Percentiles rank a stretch among this genome's conserved stretches.
Conservation (phyloP, 2,888 invertebrate species). For the Phymatocera aterrima region DNA sequence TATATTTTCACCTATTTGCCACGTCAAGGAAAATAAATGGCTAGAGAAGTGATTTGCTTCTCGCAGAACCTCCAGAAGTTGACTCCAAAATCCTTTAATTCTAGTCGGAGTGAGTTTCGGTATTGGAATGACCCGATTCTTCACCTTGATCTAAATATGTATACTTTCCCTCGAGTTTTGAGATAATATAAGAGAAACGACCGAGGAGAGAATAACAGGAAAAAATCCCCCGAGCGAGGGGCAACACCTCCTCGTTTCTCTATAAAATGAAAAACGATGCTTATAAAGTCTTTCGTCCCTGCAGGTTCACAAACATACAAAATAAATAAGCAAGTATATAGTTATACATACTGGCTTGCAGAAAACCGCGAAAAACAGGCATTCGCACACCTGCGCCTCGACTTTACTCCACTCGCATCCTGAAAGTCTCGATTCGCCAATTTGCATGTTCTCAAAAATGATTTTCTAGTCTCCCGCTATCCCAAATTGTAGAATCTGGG, state of each 20-base stretch:
- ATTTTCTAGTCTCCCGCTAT: too few species aligned
- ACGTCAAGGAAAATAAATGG: constrained; percentile 12
- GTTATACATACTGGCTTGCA: too few species aligned
- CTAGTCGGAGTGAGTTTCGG: constrained; percentile 26
- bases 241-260: constrained; percentile 14
- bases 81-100: constrained; percentile 27
- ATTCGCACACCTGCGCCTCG: neutral
- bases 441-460: too few species aligned
- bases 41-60: constrained; percentile 14
- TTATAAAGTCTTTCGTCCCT: neutral
- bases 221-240: neutral
- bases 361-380: neutral
- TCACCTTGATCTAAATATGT: neutral
- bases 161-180: neutral
- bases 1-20: neutral
- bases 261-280: neutral
- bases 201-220: neutral
- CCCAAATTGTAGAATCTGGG: too few species aligned
- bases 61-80: neutral
- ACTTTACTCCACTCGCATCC: neutral
- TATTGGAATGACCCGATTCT: constrained; percentile 18
- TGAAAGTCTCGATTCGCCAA: neutral
- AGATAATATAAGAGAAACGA: neutral
- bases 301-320: neutral
- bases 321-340: constrained; percentile 9